These are phyloP conservation scores for Redunca redunca DNA, from an alignment of 2,113 vertebrate species.

Conservation along the genomic window DNA sequence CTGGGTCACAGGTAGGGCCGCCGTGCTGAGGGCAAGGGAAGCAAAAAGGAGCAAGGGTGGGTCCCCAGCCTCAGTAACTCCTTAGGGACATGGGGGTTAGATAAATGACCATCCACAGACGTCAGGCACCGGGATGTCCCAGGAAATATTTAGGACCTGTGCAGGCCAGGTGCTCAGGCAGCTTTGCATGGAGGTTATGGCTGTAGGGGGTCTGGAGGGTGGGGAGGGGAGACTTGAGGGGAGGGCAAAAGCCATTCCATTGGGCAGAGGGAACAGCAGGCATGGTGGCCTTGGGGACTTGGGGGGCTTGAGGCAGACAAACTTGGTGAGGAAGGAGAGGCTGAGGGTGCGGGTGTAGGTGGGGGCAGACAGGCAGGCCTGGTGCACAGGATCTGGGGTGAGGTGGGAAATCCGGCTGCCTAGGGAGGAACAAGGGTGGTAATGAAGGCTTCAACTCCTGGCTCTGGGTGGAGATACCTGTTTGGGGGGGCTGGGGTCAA, in stretches of 20 bases:
- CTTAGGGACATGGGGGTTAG: background rate
- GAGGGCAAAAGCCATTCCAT: background rate
- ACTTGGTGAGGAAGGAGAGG: background rate
- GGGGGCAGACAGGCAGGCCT: no score
- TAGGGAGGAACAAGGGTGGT: background rate
- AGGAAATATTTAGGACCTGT: background rate
- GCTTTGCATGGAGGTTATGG: background rate
- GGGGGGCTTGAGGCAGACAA: background rate
- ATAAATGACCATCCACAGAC: background rate
- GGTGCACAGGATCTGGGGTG: background rate
- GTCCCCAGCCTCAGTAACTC: background rate
- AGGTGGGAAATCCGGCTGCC: background rate
- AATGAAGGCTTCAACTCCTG: background rate
- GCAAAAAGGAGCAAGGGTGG: background rate
- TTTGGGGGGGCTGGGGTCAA: background rate
- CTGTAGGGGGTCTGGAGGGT: no score
- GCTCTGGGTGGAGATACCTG: background rate
- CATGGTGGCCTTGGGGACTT: background rate
- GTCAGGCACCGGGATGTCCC: accelerated
- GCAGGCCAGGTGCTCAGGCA: background rate
- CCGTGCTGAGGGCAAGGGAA: background rate
- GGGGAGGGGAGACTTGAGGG: background rate
- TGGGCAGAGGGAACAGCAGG: background rate
- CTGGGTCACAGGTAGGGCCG: background rate
- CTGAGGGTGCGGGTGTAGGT: accelerated